Evolutionary conservation across 2,888 invertebrate genomes (phyloP).

Genomic region (Meandrusa payeni): DNA sequence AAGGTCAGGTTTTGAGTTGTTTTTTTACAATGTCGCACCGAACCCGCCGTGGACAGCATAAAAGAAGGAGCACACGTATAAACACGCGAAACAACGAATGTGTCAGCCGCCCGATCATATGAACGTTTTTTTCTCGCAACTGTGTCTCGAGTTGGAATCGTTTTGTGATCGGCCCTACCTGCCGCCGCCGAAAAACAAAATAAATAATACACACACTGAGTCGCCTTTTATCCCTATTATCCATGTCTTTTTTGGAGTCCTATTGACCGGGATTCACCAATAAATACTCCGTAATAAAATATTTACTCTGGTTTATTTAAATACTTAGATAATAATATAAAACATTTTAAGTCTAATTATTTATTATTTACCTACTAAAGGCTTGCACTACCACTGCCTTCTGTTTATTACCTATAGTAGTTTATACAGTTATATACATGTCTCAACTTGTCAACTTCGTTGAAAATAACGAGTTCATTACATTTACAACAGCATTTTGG

Average conservation of each 20-base stretch:
- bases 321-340: slow-evolving; percentile 73
- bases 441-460: slow-evolving; percentile 42
- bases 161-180: slow-evolving; percentile 31
- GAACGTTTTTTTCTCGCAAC: slow-evolving; percentile 31
- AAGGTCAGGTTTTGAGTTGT: slow-evolving; percentile 24
- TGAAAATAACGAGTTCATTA: slow-evolving; percentile 44
- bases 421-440: slow-evolving; percentile 45
- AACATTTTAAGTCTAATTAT: slow-evolving; percentile 68
- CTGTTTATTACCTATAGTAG: slow-evolving; percentile 37
- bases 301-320: slow-evolving; percentile 75
- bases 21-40: slow-evolving; percentile 5
- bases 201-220: slow-evolving; percentile 35
- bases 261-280: slow-evolving; percentile 58
- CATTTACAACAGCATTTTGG: slow-evolving; percentile 41
- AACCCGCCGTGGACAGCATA: slow-evolving; percentile 7
- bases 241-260: slow-evolving; percentile 40
- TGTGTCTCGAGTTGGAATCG: slow-evolving; percentile 30
- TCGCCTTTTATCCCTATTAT: slow-evolving; percentile 34
- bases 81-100: slow-evolving; percentile 36
- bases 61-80: slow-evolving; percentile 26
- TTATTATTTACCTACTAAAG: slow-evolving; percentile 57
- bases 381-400: slow-evolving; percentile 44
- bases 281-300: slow-evolving; percentile 67
- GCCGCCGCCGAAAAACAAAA: slow-evolving; percentile 29
- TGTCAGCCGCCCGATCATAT: slow-evolving; percentile 37